Evolutionary conservation across 2,888 invertebrate genomes (phyloP), one percentile per base, ranked within the genome.

Genomic region (Cataglyphis cursor): DNA sequence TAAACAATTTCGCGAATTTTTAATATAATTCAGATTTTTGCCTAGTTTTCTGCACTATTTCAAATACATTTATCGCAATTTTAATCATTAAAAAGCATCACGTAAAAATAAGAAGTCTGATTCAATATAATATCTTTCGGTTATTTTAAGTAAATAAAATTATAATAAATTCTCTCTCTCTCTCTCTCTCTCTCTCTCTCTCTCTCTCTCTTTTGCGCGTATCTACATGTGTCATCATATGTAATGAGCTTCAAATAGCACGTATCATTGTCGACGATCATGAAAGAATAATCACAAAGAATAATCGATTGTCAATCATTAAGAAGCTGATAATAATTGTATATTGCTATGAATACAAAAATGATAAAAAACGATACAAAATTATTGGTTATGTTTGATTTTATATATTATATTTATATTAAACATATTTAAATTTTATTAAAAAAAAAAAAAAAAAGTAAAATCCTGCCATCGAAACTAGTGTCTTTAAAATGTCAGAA

Each of bases 291-390:
- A 74, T 28, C 3, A 35, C 6, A 41, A 51, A 51, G 24, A 62
- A 35, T 64, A 31, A 64, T 64, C 3, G 61, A 62, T 62, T n/a
- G n/a, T n/a, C 8, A 15, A 76, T 66, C 75, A 12, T 38, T 66
- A 76, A 31, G 15, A 15, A 76, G 12, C 18, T 51, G 70, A 78
- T 70, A 78, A 68, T 9, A 10, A 21, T 3, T 6, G 18, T 59
- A 44, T 28, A 21, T 15, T 68, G 28, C 48, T 78, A 38, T 21
- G 28, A 68, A 70, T 24, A 24, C 38, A 65, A 65, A 51, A 51
- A 64, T 6, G n/a, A 57, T 41, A 68, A 65, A 21, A 15, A 41
- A 2, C 18, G 31, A 21, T 57, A 54, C 21, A 15, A 21, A n/a
- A 15, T 3, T 10, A 41, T 10, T 41, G 18, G 28, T 66, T 76